Base-by-base conservation (phyloP, 1,140 invertebrate genomes). In the Micrasema longulum region DNA sequence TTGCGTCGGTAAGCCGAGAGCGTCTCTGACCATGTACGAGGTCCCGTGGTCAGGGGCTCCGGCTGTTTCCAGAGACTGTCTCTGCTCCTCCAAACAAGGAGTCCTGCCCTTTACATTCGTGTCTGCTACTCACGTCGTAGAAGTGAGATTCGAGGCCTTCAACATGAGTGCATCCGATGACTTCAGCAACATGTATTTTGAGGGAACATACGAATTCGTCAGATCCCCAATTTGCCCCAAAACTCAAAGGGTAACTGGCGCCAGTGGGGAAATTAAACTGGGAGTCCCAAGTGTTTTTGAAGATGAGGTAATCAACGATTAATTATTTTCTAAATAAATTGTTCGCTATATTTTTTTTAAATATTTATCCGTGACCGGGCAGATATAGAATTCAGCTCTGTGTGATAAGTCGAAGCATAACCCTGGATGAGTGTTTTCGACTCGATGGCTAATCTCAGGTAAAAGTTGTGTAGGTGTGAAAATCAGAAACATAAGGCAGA, bases 121-220 rank as follows among this genome's bases (percentile, higher is more conserved):
- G 69, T 95, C 94, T 0, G 89, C 89, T 1, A 88, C 91, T 26
- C 89, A 90, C 67, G 88, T 93, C 45, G 89, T 93, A 2, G 92
- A 95, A 77, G 86, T 96, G n/a, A 89, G 91, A 76, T 95, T 96
- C 76, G 89, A 90, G 38, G 91, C 94, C 1, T 86, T 87, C 7
- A 90, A 91, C 63, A 97, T 97, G 95, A 90, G 91, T 50, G 88
- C 92, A 0, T 84, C 90, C 6, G 93, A 96, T 77, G 95, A 97
- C 82, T 95, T 93, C 78, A 89, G 91, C 60, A 91, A 92, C 64
- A 87, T 95, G 43, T 91, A 90, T 69, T 95, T 96, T 79, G 93
- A 95, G 81, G 95, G 91, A 16, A 89, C 88, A 38, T 94, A 92
- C 80, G 93, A 95, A 78, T 95, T 95, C 76, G 85, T 94, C 0